Conservation (phyloP, 2,797 vertebrate genomes). For the Pangasius macronema region DNA sequence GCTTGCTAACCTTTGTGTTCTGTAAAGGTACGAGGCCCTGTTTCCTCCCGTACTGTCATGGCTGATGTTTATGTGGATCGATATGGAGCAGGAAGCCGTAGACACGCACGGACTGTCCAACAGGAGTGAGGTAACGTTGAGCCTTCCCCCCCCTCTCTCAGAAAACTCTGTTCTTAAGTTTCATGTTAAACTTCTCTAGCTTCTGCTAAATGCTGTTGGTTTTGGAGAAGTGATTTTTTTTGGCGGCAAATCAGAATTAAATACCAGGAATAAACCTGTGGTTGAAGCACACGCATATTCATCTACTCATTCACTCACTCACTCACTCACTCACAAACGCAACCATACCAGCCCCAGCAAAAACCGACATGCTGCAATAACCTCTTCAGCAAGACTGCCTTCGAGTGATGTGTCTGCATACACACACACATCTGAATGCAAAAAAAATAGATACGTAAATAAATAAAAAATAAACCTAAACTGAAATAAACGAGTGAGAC, state of each 20-base stretch:
- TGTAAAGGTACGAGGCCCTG: conserved; percentile 87
- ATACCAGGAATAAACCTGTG: neutral
- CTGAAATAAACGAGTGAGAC: neutral
- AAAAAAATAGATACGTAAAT: neutral
- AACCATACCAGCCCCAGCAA: neutral
- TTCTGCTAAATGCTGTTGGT: no score
- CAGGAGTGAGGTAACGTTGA: conserved; percentile 81
- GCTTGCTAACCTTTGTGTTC: neutral
- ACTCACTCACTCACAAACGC: neutral
- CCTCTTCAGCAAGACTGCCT: neutral
- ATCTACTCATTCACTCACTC: neutral
- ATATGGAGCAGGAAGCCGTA: conserved; percentile 81
- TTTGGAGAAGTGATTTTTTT: neutral
- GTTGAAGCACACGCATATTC: neutral
- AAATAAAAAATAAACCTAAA: neutral
- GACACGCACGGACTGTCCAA: conserved; percentile 65
- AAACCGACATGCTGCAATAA: neutral
- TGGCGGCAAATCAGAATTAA: neutral
- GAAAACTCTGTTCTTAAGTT: neutral
- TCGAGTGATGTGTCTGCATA: neutral
- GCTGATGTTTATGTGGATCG: conserved; percentile 89
- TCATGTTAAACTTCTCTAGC: neutral
- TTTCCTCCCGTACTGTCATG: conserved; percentile 88
- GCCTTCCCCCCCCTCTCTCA: neutral
- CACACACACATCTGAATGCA: neutral